A percentile compares a stretch with the other conserved stretches of the same genome.
phyloP scores from a whole-genome alignment of 92 coral and sea anemone species.

The Micromussa lordhowensis region DNA sequence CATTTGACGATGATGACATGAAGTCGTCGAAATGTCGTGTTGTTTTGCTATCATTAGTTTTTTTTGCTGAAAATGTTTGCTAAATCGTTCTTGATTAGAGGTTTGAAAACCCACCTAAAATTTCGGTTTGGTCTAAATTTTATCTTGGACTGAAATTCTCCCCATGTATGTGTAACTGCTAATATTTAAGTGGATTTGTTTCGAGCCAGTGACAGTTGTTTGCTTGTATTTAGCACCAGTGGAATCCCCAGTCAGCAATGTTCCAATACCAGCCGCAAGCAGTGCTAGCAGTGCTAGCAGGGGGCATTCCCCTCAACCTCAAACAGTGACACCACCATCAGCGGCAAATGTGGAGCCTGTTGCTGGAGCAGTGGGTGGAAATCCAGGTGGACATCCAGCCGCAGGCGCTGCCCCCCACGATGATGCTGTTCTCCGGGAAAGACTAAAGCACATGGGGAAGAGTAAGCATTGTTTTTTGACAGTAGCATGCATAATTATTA shows the following conservation, averaged over 20 bases:
- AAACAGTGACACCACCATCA: background rate
- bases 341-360: conserved; percentile 21
- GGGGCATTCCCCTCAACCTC: conserved; percentile 5
- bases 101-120: no score
- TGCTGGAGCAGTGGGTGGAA: conserved; percentile 47
- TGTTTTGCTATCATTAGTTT: no score
- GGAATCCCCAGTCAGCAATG: background rate
- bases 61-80: no score
- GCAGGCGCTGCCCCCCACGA: conserved; percentile 52
- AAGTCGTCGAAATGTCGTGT: no score
- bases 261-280: background rate
- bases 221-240: conserved; percentile 17
- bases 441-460: conserved; percentile 89
- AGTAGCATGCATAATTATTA: no score
- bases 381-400: conserved; percentile 37
- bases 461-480: conserved; percentile 53
- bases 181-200: no score
- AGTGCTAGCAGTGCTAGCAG: background rate
- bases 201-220: background rate
- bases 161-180: no score
- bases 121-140: no score
- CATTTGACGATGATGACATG: no score
- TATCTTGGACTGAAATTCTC: no score
- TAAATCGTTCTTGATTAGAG: no score
- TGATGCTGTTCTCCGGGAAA: conserved; percentile 78